Conservation (phyloP, 2,797 vertebrate species). For the Hypotaenidia okinawae region DNA sequence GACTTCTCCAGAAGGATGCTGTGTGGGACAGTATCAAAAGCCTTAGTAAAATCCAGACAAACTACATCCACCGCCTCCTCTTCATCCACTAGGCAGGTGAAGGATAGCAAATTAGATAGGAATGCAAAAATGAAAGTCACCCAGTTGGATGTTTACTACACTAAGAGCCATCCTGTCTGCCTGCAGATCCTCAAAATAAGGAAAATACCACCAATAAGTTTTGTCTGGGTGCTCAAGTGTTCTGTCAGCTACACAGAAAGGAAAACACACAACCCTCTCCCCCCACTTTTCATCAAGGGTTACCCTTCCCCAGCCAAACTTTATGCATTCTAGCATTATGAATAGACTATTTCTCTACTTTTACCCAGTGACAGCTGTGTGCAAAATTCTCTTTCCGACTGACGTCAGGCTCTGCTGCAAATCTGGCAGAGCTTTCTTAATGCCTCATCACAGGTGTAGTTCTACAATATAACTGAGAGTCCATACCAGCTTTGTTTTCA, state of each 20-base stretch:
- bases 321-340: constrained; percentile 30
- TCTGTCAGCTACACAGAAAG: neutral
- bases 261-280: constrained; percentile 10
- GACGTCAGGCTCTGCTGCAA: neutral
- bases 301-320: constrained; percentile 38
- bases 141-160: neutral
- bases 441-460: constrained; percentile 44
- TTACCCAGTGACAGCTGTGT: constrained; percentile 63
- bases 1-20: neutral
- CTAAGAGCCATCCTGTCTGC: neutral
- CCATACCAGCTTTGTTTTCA: neutral
- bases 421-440: constrained; percentile 47
- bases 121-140: neutral
- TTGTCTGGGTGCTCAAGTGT: neutral
- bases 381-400: constrained; percentile 17
- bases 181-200: neutral
- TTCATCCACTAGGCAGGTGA: neutral
- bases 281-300: neutral
- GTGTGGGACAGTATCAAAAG: neutral
- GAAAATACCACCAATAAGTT: neutral
- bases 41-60: neutral
- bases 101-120: neutral
- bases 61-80: neutral
- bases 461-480: neutral
- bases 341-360: constrained; percentile 55